Evolutionary conservation across 2,113 vertebrate species (phyloP).

Genomic region (Corydoras sp.): DNA sequence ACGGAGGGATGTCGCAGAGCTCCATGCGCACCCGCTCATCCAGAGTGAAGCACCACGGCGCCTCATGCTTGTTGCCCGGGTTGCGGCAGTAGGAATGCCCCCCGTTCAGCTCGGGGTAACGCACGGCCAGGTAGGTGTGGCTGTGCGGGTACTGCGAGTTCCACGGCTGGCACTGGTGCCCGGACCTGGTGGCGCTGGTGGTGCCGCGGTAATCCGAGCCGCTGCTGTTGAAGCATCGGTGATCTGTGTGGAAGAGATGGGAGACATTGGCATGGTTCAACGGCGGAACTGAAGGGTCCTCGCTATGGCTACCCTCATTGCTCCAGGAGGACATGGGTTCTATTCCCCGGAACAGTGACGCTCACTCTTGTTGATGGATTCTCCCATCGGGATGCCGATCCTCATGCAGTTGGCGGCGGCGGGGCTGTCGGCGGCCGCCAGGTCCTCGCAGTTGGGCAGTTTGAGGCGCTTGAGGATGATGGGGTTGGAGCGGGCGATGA

Average conservation of each 20-base stretch:
- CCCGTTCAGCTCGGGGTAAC: slow-evolving; percentile 87
- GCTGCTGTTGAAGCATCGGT: slow-evolving; percentile 91
- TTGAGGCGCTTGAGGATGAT: slow-evolving; percentile 94
- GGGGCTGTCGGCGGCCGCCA: slow-evolving; percentile 81
- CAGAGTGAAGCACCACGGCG: slow-evolving; percentile 96
- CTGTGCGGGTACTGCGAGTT: slow-evolving; percentile 97
- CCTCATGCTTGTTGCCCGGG: slow-evolving; percentile 87
- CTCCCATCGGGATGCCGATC: slow-evolving; percentile 93
- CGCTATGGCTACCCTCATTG: no score
- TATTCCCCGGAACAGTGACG: neutral
- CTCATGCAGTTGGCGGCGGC: slow-evolving; percentile 88
- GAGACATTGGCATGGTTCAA: no score
- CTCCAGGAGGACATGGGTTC: no score
- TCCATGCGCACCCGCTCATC: slow-evolving; percentile 90
- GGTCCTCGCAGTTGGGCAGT: slow-evolving; percentile 94
- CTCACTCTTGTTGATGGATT: slow-evolving; percentile 96
- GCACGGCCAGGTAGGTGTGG: slow-evolving; percentile 81
- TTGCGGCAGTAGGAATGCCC: slow-evolving; percentile 98
- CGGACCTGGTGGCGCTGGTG: slow-evolving; percentile 82
- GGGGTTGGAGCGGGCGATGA: slow-evolving; percentile 93
- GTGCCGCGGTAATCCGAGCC: slow-evolving; percentile 91
- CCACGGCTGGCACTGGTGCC: slow-evolving; percentile 97
- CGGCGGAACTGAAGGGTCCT: no score
- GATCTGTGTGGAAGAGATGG: slow-evolving; percentile 64
- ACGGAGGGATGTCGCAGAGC: slow-evolving; percentile 86